These are phyloP conservation scores for Alces alces DNA, from an alignment of 2,113 vertebrate species.

Conservation along the genomic window DNA sequence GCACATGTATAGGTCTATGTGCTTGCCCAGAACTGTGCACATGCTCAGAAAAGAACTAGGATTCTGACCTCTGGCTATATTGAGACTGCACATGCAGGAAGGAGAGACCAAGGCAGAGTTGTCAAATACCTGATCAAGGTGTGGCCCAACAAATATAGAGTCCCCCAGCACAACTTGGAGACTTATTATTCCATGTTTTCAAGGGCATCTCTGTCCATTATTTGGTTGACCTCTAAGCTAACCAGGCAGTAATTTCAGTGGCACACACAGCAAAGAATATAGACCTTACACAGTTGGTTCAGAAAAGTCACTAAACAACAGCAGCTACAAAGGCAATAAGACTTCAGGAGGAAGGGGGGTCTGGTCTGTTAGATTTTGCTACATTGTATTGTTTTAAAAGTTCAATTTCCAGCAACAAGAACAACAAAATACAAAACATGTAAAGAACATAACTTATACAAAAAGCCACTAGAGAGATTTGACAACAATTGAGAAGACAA, in stretches of 20 bases:
- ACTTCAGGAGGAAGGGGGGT: neutral
- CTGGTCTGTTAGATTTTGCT: neutral
- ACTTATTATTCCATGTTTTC: neutral
- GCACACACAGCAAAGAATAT: neutral
- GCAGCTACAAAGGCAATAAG: neutral
- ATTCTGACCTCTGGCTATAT: neutral
- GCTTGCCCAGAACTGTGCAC: neutral
- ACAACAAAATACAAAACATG: neutral
- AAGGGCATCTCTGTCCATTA: neutral
- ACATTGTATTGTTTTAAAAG: neutral
- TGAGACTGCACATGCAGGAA: neutral
- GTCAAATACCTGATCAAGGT: neutral
- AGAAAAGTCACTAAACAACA: neutral
- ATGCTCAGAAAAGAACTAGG: neutral
- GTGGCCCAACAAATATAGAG: neutral
- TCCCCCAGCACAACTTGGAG: neutral
- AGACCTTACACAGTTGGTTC: neutral
- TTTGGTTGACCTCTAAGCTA: neutral
- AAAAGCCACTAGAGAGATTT: neutral
- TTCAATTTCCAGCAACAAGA: neutral
- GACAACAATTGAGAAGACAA: neutral
- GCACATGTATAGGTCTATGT: neutral
- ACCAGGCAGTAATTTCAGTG: neutral
- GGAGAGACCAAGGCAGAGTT: neutral
- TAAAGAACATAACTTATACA: neutral